phyloP scores from a whole-genome alignment of 2,797 vertebrate genomes.

The Perodicticus potto region DNA sequence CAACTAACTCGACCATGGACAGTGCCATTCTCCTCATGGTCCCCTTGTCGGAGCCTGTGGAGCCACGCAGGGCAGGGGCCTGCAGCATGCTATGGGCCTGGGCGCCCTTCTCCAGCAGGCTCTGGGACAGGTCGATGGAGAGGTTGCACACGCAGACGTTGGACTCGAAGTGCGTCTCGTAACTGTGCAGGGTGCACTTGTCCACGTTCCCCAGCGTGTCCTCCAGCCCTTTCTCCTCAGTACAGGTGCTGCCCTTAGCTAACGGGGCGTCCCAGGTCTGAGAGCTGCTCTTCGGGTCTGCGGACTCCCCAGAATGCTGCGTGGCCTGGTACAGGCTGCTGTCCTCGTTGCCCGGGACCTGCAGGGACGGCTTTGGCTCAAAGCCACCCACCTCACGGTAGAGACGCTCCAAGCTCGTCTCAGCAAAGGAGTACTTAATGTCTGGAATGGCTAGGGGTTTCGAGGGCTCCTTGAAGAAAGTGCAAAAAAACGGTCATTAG shows the following conservation, averaged over 20 bases:
- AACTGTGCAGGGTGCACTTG: neutral
- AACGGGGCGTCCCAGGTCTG: neutral
- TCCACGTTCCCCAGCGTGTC: accelerated
- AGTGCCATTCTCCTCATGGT: constrained; percentile 56
- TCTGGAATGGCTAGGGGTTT: accelerated
- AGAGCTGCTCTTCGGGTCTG: accelerated
- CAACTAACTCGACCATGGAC: constrained; percentile 76
- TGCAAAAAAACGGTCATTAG: neutral
- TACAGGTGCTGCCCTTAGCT: accelerated
- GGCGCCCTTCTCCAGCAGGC: constrained; percentile 84
- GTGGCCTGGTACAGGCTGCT: accelerated
- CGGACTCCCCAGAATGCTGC: accelerated
- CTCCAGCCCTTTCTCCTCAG: accelerated
- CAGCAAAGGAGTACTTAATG: accelerated
- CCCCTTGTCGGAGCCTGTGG: neutral
- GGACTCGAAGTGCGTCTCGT: constrained; percentile 29
- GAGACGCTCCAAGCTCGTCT: accelerated
- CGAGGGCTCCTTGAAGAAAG: constrained; percentile 10
- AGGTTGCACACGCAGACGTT: constrained; percentile 79
- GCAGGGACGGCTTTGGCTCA: accelerated
- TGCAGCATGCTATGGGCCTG: constrained; percentile 80
- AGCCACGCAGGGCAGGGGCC: neutral
- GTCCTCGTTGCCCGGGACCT: neutral
- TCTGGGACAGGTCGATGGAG: constrained; percentile 77
- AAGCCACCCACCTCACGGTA: accelerated